These are phyloP conservation scores for Motacilla alba DNA, from an alignment of 2,113 vertebrate species.

Conservation along the genomic window DNA sequence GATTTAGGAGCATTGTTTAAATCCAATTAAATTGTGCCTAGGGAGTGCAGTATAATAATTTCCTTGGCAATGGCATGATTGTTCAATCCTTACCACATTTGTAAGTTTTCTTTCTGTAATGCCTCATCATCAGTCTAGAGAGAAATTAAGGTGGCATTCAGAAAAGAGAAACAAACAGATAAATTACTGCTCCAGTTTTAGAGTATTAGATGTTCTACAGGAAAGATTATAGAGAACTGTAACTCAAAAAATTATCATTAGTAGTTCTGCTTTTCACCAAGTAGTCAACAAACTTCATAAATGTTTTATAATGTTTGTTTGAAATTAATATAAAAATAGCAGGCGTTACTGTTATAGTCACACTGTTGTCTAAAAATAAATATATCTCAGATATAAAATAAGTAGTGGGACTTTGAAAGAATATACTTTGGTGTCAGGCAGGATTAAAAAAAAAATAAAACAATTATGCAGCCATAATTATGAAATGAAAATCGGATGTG, in stretches of 20 bases:
- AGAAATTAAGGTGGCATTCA: not conserved
- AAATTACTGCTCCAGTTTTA: not conserved
- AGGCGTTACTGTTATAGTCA: not conserved
- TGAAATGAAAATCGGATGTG: not conserved
- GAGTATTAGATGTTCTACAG: not conserved
- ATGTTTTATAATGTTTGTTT: not conserved
- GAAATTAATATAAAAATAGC: not conserved
- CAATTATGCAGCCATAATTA: not conserved
- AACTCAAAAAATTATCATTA: conserved; percentile 11
- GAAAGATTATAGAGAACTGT: conserved; percentile 9
- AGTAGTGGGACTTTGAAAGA: not conserved
- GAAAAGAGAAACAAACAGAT: conserved; percentile 46
- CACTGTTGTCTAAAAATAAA: not conserved
- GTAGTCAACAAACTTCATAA: not conserved
- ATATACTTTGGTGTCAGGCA: not conserved
- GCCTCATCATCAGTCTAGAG: not conserved
- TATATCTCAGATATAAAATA: not conserved
- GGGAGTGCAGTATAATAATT: not conserved
- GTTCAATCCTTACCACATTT: not conserved
- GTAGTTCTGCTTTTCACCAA: conserved; percentile 24
- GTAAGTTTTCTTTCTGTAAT: not conserved
- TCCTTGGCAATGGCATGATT: not conserved
- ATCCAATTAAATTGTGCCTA: not conserved
- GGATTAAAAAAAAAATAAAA: not conserved
- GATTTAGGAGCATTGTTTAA: not conserved